Base-by-base conservation (phyloP, 2,888 invertebrate genomes). In the Caenorhabditis macrosperma region DNA sequence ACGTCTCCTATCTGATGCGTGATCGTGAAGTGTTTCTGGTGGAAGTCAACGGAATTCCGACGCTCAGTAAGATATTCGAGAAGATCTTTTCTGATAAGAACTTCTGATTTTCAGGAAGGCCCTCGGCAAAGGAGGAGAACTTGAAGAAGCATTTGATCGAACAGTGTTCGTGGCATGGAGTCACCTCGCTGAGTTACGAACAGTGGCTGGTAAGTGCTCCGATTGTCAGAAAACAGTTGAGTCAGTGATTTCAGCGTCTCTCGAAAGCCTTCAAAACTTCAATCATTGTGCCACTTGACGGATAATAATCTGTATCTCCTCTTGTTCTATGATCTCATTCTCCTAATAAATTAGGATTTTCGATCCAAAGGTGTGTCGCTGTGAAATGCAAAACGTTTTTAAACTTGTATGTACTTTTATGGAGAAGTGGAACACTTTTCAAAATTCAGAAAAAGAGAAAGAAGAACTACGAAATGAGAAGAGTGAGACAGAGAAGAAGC, bases 1-100 rank as follows among this genome's bases (percentile, higher is more conserved):
- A 78, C 30, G 66, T 78, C 38, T 78, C 72, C 5, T 72, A 78
- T 57, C 41, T 72, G 20, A 67, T 78, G 69, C 78, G 71, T 44
- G 77, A 78, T 54, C 59, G 66, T 5, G 46, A 64, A 35, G 30
- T 64, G 30, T 78, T 48, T 24, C 17, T 78, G 9, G 17, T 60
- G 1, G 64, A 71, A 44, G 66, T 57, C 24, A 44, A 66, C 17
- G 64, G 41, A n/a, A 33, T 71, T 24, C 69, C 69, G 5, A 35
- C 38, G 26, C 46, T 78, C 2, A 59, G 77, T 78, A 28, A 64
- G 69, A 57, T 2, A 44, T 64, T 63, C 22, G 7, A 35, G 20
- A 54, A 3, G 26, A 9, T 9, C 15, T 26, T 50, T 17, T 38
- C 22, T 57, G 26, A 35, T 9, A n/a, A n/a, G n/a, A n/a, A n/a